Base-by-base conservation (phyloP, 2,888 invertebrate species). In the Elaeidobius kamerunicus region DNA sequence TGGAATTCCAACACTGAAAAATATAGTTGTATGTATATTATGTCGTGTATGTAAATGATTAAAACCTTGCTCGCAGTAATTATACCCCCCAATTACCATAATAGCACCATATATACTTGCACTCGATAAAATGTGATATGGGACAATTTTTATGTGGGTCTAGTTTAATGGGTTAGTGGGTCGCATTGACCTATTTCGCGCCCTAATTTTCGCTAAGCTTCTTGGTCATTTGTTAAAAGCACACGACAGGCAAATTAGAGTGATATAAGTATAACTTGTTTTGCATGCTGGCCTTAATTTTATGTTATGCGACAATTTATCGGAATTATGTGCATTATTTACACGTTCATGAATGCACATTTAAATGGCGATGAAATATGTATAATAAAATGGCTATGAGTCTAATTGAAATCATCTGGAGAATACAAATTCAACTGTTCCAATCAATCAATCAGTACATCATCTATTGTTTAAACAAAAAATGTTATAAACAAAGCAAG, bases 121-220 rank as follows among this genome's bases (percentile, higher is more conserved):
- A 39, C 35, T 28, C 36, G 42, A 42, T 49, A 49, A 48, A 23
- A 36, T 39, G 20, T 49, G 20, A 35, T 28, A 28, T n/a, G n/a
- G 35, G 43, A 35, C 36, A 27, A 40, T 54, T 40, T 23, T 42
- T 39, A 63, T 59, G 60, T 64, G 55, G 68, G 68, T 68, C 67
- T 68, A 67, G 68, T 68, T 63, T 67, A 68, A 59, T 65, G 61
- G 65, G 66, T 63, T 56, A 66, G 61, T 64, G 60, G 66, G 67
- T 66, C 67, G 61, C 66, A 65, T 61, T 66, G 67, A 67, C 67
- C 66, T 55, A 60, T 67, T 66, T 63, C 59, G 16, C 50, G 43
- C 34, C 50, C 58, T 61, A 59, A 63, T 63, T 63, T 58, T 55
- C 60, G 60, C 52, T 27, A 9, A 4, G 14, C 30, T 38, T 44